Base-by-base conservation (phyloP, 2,888 invertebrate species). In the Pyralis farinalis region DNA sequence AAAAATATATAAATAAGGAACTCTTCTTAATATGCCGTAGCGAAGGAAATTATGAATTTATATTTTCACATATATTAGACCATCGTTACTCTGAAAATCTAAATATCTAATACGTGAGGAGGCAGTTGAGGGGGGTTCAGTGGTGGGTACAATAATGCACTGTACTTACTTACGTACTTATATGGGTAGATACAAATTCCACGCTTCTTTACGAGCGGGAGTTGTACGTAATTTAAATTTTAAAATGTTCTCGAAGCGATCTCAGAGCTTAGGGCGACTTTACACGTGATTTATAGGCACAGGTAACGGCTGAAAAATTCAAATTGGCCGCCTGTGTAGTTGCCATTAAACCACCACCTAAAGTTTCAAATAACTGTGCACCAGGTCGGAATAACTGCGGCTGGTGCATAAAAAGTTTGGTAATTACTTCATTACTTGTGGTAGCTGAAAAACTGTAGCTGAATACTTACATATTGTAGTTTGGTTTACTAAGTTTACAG, bases 231-330 rank as follows among this genome's bases (percentile, higher is more conserved):
- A 87, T 86, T 84, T 85, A 80, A 83, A 86, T 82, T 87, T 84
- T 85, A 86, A 84, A 84, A 75, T 79, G 76, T 75, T 77, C 66
- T 65, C 62, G 68, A 65, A 72, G 71, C 76, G 75, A 76, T 79
- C 78, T 55, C 51, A 72, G 82, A 79, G 84, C 85, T 85, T 83
- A 83, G 61, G 70, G 74, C 68, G 84, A 79, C 82, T 81, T 80
- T 78, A 55, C 76, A 62, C 61, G 72, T 86, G 85, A 87, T 87
- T 87, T 87, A 87, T 84, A 84, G 78, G 73, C 79, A 54, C 77
- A 86, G 83, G 83, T 84, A 85, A 86, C 78, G 77, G 83, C 76
- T 66, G 81, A 84, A 85, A 87, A 81, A 85, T 86, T 87, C 71
- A 86, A 86, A 86, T 86, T 85, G 73, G 48, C 62, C 59, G 43